Base-by-base conservation (phyloP, 2,113 vertebrate species). In the Chloebia gouldiae region DNA sequence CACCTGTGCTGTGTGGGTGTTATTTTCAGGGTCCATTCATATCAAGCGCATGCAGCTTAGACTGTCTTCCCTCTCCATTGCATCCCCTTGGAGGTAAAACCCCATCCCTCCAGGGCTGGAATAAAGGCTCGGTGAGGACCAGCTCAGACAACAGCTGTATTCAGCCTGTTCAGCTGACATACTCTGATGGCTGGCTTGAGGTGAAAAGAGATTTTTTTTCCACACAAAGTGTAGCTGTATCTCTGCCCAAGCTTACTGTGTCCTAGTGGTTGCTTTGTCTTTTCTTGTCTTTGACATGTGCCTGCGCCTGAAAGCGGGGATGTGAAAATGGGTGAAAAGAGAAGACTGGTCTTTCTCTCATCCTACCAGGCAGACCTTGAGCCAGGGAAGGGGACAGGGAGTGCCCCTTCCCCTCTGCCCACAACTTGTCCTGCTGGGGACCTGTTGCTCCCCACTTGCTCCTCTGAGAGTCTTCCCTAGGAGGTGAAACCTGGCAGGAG, bases 31-130 rank as follows among this genome's bases (percentile, higher is more conserved):
- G 42, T 60, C 35, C 2, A 7, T 12, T 79, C 35, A 22, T 1
- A 2, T 40, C 3, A 45, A 63, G 33, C 56, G 7, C 1, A 0
- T 13, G 45, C 25, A 45, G 44, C 19, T 42, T 1, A 2, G 45
- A 3, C 60, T 53, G 25, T 51, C 27, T 86, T 39, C 0, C 3
- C 23, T 91, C 13, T n/a, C 33, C 24, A 25, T 23, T 70, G 49
- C 9, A 17, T 80, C 63, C 25, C 30, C 7, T 0, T 11, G 24
- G 64, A 86, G 42, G 30, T 61, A 69, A 83, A 53, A 5, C 14
- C 49, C 57, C 10, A 9, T 45, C 24, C 7, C 17, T 80, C 8
- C 31, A n/a, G 49, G 21, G 35, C 25, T 88, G 83, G 30, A 63
- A 39, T 53, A 49, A 56, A 6, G 31, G n/a, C 49, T 68, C 0